Evolutionary conservation across 2,113 vertebrate species (phyloP).

Genomic region (Stictonetta naevosa): DNA sequence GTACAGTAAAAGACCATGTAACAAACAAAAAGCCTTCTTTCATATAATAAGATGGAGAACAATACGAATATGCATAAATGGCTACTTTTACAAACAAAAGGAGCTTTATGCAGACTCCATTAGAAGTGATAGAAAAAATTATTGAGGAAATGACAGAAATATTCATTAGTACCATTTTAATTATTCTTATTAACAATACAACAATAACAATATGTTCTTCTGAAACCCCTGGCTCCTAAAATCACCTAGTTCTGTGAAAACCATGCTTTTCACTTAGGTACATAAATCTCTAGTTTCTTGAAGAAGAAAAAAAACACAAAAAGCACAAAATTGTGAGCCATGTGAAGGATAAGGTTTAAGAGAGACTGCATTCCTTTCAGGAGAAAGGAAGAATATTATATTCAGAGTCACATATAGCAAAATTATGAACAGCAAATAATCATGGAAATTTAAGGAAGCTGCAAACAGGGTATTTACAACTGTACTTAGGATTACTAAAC

Average conservation of each 20-base stretch:
- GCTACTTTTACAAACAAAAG: background rate
- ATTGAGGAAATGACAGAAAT: background rate
- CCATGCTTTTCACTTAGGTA: background rate
- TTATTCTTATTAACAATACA: background rate
- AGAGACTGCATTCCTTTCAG: background rate
- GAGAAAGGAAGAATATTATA: background rate
- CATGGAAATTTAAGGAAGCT: background rate
- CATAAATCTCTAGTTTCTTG: background rate
- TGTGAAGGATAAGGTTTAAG: background rate
- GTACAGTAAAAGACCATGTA: background rate
- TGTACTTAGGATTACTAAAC: background rate
- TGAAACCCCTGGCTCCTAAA: background rate
- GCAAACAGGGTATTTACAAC: background rate
- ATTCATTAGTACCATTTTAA: background rate
- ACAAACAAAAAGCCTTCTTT: background rate
- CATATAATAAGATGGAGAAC: background rate
- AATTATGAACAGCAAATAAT: background rate
- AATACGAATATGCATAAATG: background rate
- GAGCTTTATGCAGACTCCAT: background rate
- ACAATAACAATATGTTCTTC: background rate
- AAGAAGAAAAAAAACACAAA: background rate
- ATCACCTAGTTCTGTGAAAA: background rate
- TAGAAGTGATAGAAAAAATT: background rate
- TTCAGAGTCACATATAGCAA: background rate
- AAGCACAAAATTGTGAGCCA: background rate